Evolutionary conservation across 2,113 vertebrate species (phyloP), one percentile per base, ranked within the genome.

Genomic region (Alosa alosa): DNA sequence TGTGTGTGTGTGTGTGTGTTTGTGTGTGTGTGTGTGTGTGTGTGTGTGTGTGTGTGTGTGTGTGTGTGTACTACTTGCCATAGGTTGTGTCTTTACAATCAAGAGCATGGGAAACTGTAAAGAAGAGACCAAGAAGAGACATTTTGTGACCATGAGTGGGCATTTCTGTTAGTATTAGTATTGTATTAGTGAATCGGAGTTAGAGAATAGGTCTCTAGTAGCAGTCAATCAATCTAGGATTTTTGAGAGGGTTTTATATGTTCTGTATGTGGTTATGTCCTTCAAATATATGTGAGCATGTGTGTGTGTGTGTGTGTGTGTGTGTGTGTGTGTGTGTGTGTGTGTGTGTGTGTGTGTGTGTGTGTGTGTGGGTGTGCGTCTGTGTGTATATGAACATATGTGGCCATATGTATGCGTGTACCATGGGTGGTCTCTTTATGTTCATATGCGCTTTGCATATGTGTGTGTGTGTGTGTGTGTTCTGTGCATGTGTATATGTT

Each of bases 321-420:
- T 82, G 84, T 8, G 22, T 82, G 64, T 31, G 64, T 25, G 64
- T 25, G 64, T 72, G 64, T 72, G 64, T 72, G 68, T 64, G 7
- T 64, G 60, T 64, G 18, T 57, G 17, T 57, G 55, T 57, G 55
- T 57, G 17, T 47, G 47, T 49, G 55, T 57, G n/a, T 64, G 60
- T 64, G 18, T 57, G 17, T 57, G 55, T 57, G 55, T 57, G 17
- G 2, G 47, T 49, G 55, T 57, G n/a, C n/a, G n/a, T 55, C 15
- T 68, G n/a, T 31, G n/a, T 72, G n/a, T 72, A n/a, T 72, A n/a
- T 72, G 64, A 75, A 39, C 72, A 75, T 75, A 39, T 39, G 72
- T 36, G 13, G 31, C 72, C 72, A 75, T 39, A 75, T 75, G 72
- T 75, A n/a, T n/a, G n/a, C n/a, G 25, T 31, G 31, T 75, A 15